These are phyloP conservation scores for Chaitophorus viminalis DNA, from an alignment of 2,888 invertebrate genomes.

Conservation along the genomic window DNA sequence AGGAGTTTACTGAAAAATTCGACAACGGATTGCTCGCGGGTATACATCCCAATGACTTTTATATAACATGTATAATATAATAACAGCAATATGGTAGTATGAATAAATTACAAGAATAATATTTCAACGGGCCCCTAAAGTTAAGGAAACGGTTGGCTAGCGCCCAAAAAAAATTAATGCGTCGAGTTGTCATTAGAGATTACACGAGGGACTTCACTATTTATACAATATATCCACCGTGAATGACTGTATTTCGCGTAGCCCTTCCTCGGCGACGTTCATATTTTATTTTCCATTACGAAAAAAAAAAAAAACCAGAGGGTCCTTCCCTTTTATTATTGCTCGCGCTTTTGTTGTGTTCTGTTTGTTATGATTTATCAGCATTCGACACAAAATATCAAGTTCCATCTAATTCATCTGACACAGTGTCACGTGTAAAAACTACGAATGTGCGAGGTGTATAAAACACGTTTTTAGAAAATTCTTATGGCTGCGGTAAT, in stretches of 20 bases:
- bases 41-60: neutral
- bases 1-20: neutral
- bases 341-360: neutral
- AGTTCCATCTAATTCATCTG: conserved; percentile 8
- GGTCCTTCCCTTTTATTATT: conserved; percentile 36
- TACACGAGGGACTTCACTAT: conserved; percentile 44
- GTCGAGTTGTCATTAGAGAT: conserved; percentile 46
- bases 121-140: neutral
- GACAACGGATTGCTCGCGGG: neutral
- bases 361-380: conserved; percentile 41
- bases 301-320: conserved; percentile 16
- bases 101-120: conserved; percentile 41
- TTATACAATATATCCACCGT: conserved; percentile 30
- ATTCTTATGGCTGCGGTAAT: neutral
- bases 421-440: neutral
- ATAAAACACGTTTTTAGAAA: neutral
- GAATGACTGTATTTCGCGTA: neutral
- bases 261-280: conserved; percentile 23
- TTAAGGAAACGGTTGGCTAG: conserved; percentile 46
- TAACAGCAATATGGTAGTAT: neutral
- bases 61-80: neutral
- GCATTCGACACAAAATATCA: conserved; percentile 44
- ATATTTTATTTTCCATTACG: conserved; percentile 27
- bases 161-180: conserved; percentile 35
- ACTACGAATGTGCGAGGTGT: neutral